Evolutionary conservation across 2,797 vertebrate genomes (phyloP).

Genomic region (Sus cebifrons): DNA sequence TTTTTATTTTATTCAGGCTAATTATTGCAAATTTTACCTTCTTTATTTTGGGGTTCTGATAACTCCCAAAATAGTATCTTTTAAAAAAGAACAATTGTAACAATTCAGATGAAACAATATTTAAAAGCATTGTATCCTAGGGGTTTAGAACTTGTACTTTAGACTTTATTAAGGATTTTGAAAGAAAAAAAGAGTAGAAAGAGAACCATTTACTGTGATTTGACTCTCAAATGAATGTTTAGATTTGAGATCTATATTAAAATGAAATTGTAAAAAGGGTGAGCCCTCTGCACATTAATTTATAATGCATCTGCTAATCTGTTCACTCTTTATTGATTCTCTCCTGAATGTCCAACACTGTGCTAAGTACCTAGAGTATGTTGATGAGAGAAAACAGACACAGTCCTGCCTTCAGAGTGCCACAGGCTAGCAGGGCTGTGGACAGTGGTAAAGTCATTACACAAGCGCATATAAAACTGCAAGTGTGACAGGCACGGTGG

Average conservation of each 20-base stretch:
- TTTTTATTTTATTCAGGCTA: not conserved
- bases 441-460: not conserved
- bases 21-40: constrained; percentile 4
- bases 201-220: not conserved
- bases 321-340: not conserved
- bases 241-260: not conserved
- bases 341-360: not conserved
- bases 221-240: not conserved
- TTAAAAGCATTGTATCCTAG: not conserved
- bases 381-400: not conserved
- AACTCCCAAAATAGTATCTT: not conserved
- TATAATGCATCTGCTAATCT: not conserved
- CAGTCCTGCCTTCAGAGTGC: not conserved
- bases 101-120: not conserved
- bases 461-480: not conserved
- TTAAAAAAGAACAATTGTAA: not conserved
- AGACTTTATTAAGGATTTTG: not conserved
- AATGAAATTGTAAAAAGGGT: not conserved
- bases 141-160: not conserved
- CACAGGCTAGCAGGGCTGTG: not conserved
- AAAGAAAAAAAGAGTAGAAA: not conserved
- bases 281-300: not conserved
- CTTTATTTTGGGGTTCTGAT: not conserved
- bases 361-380: not conserved
- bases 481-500: not conserved